Conservation (phyloP, 2,888 invertebrate genomes). For the Platycheirus rosarum region DNA sequence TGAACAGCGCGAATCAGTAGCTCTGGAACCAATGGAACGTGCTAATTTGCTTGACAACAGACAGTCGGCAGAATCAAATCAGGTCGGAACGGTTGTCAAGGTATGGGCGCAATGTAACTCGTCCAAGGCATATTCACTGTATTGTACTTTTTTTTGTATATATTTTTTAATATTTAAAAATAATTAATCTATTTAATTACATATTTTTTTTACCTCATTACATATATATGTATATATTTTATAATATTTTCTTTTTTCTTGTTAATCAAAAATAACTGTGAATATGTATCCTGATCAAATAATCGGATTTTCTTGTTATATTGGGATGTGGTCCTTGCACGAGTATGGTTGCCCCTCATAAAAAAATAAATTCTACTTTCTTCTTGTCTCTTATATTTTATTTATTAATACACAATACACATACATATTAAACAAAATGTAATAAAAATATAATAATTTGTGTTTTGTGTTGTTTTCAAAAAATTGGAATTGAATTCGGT, state of each 20-base stretch:
- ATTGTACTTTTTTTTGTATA: neutral
- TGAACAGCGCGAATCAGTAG: conserved; percentile 87
- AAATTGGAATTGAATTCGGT: conserved; percentile 78
- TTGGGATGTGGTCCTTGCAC: conserved; percentile 81
- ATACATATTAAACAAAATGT: neutral
- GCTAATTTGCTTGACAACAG: conserved; percentile 83
- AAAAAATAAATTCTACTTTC: conserved; percentile 42
- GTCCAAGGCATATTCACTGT: conserved; percentile 79
- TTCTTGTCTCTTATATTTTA: conserved; percentile 16
- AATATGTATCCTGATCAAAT: conserved; percentile 41
- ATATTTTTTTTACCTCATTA: too few relatives aligned
- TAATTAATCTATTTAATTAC: too few relatives aligned
- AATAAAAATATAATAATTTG: conserved; percentile 52
- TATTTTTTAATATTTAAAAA: conserved; percentile 5
- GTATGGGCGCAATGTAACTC: conserved; percentile 85
- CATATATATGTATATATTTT: too few relatives aligned
- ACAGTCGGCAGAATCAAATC: conserved; percentile 85
- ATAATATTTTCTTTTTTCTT: conserved; percentile 6
- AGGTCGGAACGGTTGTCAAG: conserved; percentile 95
- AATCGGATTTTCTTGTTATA: conserved; percentile 53
- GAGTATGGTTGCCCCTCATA: conserved; percentile 82
- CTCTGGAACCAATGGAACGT: conserved; percentile 85
- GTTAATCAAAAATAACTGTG: conserved; percentile 35
- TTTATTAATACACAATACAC: conserved; percentile 44
- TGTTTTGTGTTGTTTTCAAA: conserved; percentile 75